Base-by-base conservation (phyloP, 2,888 invertebrate species). In the Muscina levida region DNA sequence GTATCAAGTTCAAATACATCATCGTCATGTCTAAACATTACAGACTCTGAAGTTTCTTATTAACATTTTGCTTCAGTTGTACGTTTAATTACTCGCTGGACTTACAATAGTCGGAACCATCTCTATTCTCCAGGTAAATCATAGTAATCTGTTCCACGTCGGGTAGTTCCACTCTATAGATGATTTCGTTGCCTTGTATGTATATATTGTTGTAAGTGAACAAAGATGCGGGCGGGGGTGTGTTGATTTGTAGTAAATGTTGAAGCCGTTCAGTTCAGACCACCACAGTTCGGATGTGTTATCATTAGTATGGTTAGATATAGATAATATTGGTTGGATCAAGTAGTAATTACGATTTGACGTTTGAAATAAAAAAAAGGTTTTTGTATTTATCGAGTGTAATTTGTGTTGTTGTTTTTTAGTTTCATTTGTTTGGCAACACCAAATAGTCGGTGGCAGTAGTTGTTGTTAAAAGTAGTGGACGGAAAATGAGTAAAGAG, bases 91-190 rank as follows among this genome's bases (percentile, higher is more conserved):
- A 87, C 85, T 87, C 88, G 91, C 91, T 89, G 88, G 91, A 91
- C 91, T 91, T 91, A 91, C 91, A 89, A 91, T 91, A 91, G 91
- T 91, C 91, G 90, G 91, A 91, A 31, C 4, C 31, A 90, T 91
- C 91, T 87, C 86, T 91, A 95, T 95, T 95, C 94, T 96, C 96
- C 95, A 96, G 95, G 95, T 95, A 96, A 93, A 96, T 95, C 93
- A 96, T 95, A 92, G 96, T 96, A 92, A 96, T 95, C 94, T 96
- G 95, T 94, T 96, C 95, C 95, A 95, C 95, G 94, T 95, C 95
- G 92, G 95, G 95, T 93, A 96, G 95, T 94, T 95, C 95, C 94
- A 96, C 95, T 93, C 95, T 95, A 93, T 95, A 96, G 94, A 96
- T 95, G 94, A 96, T 96, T 94, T 96, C 95, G 93, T 81, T 77